These are phyloP conservation scores for Macaca mulatta DNA, from an alignment of 2,113 vertebrate genomes.

Conservation along the genomic window DNA sequence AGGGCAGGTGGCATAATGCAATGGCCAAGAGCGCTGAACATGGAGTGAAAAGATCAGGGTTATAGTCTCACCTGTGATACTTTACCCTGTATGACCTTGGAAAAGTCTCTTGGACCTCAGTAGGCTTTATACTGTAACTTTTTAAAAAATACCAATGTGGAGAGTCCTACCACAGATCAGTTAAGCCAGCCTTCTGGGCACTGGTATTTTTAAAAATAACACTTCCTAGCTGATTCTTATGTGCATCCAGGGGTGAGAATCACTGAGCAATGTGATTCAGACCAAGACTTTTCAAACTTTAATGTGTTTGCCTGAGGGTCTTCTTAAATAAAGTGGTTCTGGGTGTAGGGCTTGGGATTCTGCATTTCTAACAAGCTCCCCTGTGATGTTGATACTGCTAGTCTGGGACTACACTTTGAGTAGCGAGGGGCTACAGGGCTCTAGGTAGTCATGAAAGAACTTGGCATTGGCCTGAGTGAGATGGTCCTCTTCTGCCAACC, in stretches of 20 bases:
- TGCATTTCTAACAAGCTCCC: not conserved
- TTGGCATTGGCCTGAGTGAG: not conserved
- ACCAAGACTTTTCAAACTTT: not conserved
- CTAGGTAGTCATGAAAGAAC: not conserved
- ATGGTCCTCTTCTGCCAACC: not conserved
- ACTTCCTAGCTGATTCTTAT: not conserved
- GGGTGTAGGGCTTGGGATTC: not conserved
- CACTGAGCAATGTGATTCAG: not conserved
- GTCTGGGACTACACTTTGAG: not conserved
- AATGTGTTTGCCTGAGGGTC: not conserved
- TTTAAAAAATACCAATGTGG: not conserved
- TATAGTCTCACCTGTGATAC: not conserved
- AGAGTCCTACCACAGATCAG: not conserved
- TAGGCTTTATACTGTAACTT: not conserved
- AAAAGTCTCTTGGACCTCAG: not conserved
- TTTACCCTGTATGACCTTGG: conserved; percentile 8
- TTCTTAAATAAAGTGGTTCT: not conserved
- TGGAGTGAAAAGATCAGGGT: not conserved
- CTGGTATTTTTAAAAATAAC: not conserved
- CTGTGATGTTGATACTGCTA: not conserved
- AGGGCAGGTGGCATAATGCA: not conserved
- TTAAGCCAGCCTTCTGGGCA: not conserved
- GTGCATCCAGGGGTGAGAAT: not conserved
- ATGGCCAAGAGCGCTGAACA: not conserved
- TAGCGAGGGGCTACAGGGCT: not conserved